These are phyloP conservation scores for Pseudochirops corinnae DNA, from an alignment of 2,797 vertebrate genomes.

Conservation along the genomic window DNA sequence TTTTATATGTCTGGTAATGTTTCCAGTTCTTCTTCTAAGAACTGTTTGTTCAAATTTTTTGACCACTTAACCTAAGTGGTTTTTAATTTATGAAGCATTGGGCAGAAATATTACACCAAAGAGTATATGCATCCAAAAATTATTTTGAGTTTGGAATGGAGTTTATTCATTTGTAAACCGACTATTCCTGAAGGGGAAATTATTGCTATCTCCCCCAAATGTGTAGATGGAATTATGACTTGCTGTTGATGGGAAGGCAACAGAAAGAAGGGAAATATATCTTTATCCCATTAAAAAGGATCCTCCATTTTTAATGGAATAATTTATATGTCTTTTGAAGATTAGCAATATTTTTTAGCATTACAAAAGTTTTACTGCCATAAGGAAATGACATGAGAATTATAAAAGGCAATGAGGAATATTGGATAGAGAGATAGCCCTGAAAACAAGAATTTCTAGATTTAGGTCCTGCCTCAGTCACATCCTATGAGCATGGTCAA, in stretches of 20 bases:
- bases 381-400: background rate
- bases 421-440: background rate
- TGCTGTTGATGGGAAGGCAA: background rate
- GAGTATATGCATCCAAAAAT: background rate
- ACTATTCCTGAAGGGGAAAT: conserved; percentile 9
- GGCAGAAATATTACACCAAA: background rate
- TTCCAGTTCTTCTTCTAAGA: background rate
- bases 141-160: conserved; percentile 46
- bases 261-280: conserved; percentile 9
- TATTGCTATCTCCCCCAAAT: conserved; percentile 30
- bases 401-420: background rate
- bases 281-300: conserved; percentile 39
- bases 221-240: conserved; percentile 1
- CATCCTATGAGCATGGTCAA: background rate
- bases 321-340: conserved; percentile 59
- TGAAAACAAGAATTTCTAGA: background rate
- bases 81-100: background rate
- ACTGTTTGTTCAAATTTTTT: background rate
- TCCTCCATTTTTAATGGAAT: conserved; percentile 66
- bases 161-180: conserved; percentile 10
- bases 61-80: background rate
- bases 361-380: conserved; percentile 49
- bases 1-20: background rate
- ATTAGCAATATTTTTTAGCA: conserved; percentile 56
- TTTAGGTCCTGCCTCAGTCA: background rate